phyloP scores from a whole-genome alignment of 2,113 vertebrate species.

The Pachycephala philippinensis region DNA sequence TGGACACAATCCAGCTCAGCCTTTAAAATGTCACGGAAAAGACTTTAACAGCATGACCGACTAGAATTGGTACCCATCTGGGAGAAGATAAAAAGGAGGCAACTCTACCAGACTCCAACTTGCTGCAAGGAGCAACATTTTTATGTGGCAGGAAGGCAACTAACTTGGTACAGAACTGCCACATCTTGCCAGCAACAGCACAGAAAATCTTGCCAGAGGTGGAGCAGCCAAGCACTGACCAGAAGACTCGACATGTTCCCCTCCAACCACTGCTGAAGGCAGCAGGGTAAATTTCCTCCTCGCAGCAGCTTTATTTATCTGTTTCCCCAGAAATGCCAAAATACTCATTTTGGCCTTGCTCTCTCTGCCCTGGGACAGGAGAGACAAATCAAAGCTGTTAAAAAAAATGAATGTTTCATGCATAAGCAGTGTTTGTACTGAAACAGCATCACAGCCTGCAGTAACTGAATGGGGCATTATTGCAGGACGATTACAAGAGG shows the following conservation, averaged over 20 bases:
- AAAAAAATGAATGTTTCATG: background rate
- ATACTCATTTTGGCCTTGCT: background rate
- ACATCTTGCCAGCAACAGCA: background rate
- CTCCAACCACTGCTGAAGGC: background rate
- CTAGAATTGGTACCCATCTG: background rate
- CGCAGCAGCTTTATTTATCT: background rate
- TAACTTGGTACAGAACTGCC: background rate
- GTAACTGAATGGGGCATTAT: fast-evolving
- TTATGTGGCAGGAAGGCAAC: background rate
- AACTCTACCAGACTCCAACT: background rate
- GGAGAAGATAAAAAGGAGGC: background rate
- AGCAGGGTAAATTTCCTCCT: background rate
- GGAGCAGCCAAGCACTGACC: background rate
- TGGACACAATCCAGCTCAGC: background rate
- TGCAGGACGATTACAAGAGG: background rate
- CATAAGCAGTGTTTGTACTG: background rate
- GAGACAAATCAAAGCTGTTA: background rate
- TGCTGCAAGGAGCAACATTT: background rate
- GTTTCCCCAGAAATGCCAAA: background rate
- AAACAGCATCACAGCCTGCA: background rate
- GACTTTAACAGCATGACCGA: background rate
- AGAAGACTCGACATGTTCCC: background rate
- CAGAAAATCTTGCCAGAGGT: background rate
- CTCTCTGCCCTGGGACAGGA: background rate
- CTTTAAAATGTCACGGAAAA: background rate